phyloP scores from a whole-genome alignment of 1,140 invertebrate genomes.

The Hyphantria cunea region DNA sequence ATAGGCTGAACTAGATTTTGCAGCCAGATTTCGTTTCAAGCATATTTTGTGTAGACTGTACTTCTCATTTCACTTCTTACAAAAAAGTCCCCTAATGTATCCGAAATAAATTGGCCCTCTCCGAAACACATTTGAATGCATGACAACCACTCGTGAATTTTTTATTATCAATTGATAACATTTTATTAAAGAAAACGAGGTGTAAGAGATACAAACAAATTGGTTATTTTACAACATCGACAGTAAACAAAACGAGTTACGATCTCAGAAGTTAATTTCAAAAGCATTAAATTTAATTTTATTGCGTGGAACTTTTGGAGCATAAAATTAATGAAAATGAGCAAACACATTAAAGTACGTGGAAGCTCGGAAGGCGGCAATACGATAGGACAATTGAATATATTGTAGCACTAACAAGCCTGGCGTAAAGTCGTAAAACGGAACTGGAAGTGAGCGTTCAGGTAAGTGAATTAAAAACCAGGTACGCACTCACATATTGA shows the following conservation, averaged over 20 bases:
- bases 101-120: too few relatives aligned
- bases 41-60: too few relatives aligned
- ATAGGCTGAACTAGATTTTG: too few relatives aligned
- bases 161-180: too few relatives aligned
- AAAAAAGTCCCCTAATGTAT: too few relatives aligned
- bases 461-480: constrained; percentile 43
- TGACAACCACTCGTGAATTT: too few relatives aligned
- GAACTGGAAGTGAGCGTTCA: constrained; percentile 26
- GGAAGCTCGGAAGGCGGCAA: constrained; percentile 9
- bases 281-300: constrained; percentile 19
- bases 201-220: too few relatives aligned
- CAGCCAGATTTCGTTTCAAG: too few relatives aligned
- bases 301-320: constrained; percentile 17
- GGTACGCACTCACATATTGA: constrained; percentile 9
- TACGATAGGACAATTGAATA: constrained; percentile 23
- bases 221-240: constrained; percentile 1
- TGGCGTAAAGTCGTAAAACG: constrained; percentile 36
- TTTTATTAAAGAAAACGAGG: too few relatives aligned
- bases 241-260: constrained; percentile 21
- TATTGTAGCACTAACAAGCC: constrained; percentile 34
- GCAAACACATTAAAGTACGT: constrained; percentile 32
- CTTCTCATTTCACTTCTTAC: too few relatives aligned
- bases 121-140: too few relatives aligned
- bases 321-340: constrained; percentile 31
- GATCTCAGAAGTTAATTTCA: constrained; percentile 21